Evolutionary conservation across 2,888 invertebrate species (phyloP).

Genomic region (Hirtodrosophila histrioides): DNA sequence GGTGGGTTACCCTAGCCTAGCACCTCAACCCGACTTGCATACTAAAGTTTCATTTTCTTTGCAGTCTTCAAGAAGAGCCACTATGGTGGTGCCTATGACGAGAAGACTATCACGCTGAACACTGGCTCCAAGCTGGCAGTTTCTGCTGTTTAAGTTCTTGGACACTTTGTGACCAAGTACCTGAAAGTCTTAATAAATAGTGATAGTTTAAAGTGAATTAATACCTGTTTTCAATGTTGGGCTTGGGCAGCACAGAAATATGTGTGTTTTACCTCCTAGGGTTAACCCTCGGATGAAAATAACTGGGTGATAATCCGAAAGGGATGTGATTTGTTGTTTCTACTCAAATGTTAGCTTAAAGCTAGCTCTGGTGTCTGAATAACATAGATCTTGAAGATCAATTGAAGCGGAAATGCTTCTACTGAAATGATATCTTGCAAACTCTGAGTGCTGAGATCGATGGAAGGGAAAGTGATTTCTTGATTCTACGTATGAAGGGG

Average conservation of each 20-base stretch:
- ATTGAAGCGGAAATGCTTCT: too few relatives aligned
- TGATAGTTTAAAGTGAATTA: conserved; percentile 59
- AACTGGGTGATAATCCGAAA: too few relatives aligned
- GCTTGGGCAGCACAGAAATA: background rate
- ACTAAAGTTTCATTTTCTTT: conserved; percentile 34
- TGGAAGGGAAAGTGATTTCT: too few relatives aligned
- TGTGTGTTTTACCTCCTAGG: background rate
- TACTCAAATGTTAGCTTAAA: too few relatives aligned
- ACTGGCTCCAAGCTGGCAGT: conserved; percentile 72
- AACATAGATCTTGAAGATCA: too few relatives aligned
- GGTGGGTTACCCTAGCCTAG: conserved; percentile 62
- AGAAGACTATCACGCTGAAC: conserved; percentile 46
- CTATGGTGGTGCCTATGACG: conserved; percentile 63
- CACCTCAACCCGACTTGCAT: background rate
- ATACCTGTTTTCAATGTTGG: conserved; percentile 14
- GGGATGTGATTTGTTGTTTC: too few relatives aligned
- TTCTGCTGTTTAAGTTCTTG: conserved; percentile 62
- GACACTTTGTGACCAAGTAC: conserved; percentile 5
- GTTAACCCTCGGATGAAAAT: too few relatives aligned
- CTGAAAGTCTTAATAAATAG: conserved; percentile 69
- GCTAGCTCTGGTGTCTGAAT: too few relatives aligned
- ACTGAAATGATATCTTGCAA: too few relatives aligned
- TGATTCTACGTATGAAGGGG: too few relatives aligned
- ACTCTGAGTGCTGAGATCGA: too few relatives aligned
- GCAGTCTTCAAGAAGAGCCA: conserved; percentile 72